Percentiles rank a stretch among this genome's conserved stretches.
These are phyloP conservation scores for Ischnus inquisitorius DNA, from an alignment of 2,888 invertebrate genomes.

Conservation along the genomic window DNA sequence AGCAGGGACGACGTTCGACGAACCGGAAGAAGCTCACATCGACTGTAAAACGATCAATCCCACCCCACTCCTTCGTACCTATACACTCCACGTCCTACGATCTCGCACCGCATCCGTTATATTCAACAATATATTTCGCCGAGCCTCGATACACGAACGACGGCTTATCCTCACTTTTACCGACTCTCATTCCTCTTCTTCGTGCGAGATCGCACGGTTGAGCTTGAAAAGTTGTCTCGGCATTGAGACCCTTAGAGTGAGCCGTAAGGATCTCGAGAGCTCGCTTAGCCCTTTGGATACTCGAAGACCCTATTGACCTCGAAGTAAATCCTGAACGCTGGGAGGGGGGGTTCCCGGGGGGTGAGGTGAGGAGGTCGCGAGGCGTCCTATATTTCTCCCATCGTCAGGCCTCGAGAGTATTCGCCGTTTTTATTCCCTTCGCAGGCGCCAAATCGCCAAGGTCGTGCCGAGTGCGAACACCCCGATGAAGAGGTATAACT, in stretches of 20 bases:
- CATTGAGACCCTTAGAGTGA: background rate
- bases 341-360: background rate
- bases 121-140: slow-evolving; percentile 46
- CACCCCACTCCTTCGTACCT: slow-evolving; percentile 10
- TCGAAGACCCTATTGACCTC: slow-evolving; percentile 14
- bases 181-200: background rate
- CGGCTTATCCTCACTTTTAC: background rate
- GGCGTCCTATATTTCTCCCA: background rate
- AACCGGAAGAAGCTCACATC: slow-evolving; percentile 81
- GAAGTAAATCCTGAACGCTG: slow-evolving; percentile 13
- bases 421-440: background rate
- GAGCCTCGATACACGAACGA: slow-evolving; percentile 9
- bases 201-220: background rate
- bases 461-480: background rate
- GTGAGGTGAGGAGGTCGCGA: background rate
- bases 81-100: background rate
- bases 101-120: background rate
- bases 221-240: background rate
- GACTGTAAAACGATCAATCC: slow-evolving; percentile 81
- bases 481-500: slow-evolving; percentile 7
- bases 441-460: background rate
- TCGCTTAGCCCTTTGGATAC: background rate
- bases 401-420: background rate
- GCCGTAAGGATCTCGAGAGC: background rate
- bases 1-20: slow-evolving; percentile 76